These are phyloP conservation scores for Catostylus mosaicus DNA, from an alignment of 30 jellyfish, hydroid and myxozoan species.

Conservation along the genomic window DNA sequence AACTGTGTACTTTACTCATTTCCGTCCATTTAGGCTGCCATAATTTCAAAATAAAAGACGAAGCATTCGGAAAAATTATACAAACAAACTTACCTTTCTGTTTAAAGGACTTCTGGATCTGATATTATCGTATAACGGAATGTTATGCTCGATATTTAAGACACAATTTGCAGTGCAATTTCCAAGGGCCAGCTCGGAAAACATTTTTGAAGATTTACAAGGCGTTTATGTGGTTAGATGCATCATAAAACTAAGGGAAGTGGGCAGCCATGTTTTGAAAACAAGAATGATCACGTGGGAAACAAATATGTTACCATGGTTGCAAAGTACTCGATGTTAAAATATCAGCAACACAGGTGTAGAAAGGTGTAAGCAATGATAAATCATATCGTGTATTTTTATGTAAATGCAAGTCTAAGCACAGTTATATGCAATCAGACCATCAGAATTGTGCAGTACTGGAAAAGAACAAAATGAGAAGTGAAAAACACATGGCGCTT, in stretches of 20 bases:
- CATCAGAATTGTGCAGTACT: too few relatives aligned
- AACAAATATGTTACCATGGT: not conserved
- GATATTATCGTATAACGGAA: not conserved
- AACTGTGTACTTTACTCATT: too few relatives aligned
- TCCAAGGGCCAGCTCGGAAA: slow-evolving; percentile 38
- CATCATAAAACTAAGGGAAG: not conserved
- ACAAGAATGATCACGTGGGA: not conserved
- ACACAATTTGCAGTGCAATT: not conserved
- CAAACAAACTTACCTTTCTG: not conserved
- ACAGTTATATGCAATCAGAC: too few relatives aligned
- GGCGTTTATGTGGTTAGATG: not conserved
- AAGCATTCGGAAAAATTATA: too few relatives aligned
- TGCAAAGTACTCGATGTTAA: not conserved
- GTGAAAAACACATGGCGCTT: too few relatives aligned
- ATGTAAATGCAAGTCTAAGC: too few relatives aligned
- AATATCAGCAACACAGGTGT: too few relatives aligned
- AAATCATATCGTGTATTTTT: too few relatives aligned
- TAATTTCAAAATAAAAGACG: too few relatives aligned
- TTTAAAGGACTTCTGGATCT: not conserved
- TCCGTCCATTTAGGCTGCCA: too few relatives aligned
- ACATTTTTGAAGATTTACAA: not conserved
- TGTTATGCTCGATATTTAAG: not conserved
- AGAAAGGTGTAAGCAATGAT: too few relatives aligned
- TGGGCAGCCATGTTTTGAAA: slow-evolving; percentile 2
- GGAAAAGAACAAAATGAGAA: too few relatives aligned